Evolutionary conservation across 2,797 vertebrate species (phyloP).

Genomic region (Halcyon leucocephala): DNA sequence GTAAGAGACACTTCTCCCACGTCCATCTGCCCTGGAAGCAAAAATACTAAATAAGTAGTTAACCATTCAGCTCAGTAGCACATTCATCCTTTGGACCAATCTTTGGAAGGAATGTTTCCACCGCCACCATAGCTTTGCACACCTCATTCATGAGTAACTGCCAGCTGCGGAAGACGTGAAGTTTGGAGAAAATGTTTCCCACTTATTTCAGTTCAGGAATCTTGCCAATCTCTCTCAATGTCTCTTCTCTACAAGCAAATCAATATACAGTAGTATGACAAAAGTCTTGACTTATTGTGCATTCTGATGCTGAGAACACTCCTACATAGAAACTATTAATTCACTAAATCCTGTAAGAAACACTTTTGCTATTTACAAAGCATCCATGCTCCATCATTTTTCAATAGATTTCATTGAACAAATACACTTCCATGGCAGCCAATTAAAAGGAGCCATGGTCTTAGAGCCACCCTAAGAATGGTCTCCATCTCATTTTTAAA

Average conservation of each 20-base stretch:
- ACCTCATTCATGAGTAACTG: neutral
- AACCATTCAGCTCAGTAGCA: neutral
- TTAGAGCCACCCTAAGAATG: neutral
- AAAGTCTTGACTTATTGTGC: neutral
- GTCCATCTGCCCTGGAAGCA: slow-evolving; percentile 12
- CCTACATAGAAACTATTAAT: neutral
- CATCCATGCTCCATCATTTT: neutral
- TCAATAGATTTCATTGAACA: neutral
- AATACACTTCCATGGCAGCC: neutral
- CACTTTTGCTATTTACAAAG: neutral
- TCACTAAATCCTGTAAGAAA: neutral
- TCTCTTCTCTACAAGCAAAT: neutral
- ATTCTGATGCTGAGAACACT: neutral
- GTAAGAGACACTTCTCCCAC: neutral
- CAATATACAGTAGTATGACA: neutral
- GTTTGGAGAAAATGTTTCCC: neutral
- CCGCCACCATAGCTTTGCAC: neutral
- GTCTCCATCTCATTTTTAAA: neutral
- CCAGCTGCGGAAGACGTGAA: neutral
- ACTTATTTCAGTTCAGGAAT: neutral
- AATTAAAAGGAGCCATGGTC: neutral
- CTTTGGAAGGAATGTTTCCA: neutral
- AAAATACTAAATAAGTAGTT: neutral
- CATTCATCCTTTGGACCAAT: neutral
- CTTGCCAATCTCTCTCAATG: neutral